A percentile compares a stretch with the other conserved stretches of the same genome.
phyloP scores from a whole-genome alignment of 2,888 invertebrate genomes.

The Metacarcinus magister region DNA sequence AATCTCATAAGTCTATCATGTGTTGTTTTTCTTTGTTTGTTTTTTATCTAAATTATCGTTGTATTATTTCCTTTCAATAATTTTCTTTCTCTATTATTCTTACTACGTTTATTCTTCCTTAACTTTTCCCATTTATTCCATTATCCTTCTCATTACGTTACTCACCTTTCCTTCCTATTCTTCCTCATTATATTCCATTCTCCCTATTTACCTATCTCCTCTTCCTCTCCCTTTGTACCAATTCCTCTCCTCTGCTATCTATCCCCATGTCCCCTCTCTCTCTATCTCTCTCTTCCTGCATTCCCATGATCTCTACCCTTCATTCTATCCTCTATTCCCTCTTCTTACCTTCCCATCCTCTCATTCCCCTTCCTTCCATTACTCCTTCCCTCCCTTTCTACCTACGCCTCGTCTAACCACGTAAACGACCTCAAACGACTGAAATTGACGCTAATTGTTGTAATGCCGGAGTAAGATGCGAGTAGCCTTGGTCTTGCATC shows the following conservation, averaged over 20 bases:
- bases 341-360: background rate
- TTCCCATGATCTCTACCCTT: background rate
- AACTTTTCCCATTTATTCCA: background rate
- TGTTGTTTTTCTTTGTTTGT: background rate
- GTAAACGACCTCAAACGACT: slow-evolving; percentile 67
- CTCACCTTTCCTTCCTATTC: background rate
- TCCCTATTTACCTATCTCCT: background rate
- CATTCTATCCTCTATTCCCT: background rate
- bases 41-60: too few relatives aligned
- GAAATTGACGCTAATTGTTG: slow-evolving; percentile 70
- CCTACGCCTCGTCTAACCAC: slow-evolving; percentile 57
- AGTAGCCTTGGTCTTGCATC: slow-evolving; percentile 44
- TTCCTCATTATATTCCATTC: background rate
- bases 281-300: background rate
- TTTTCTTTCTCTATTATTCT: background rate
- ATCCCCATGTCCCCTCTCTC: background rate
- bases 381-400: background rate
- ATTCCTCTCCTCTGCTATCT: background rate
- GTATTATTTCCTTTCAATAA: too few relatives aligned
- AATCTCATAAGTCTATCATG: background rate
- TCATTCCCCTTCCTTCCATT: background rate
- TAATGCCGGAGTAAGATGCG: slow-evolving; percentile 48
- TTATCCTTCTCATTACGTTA: background rate
- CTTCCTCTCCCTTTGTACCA: background rate
- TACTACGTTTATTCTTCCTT: background rate